Evolutionary conservation across 1,140 invertebrate species (phyloP).

Genomic region (Choristoneura fumiferana): DNA sequence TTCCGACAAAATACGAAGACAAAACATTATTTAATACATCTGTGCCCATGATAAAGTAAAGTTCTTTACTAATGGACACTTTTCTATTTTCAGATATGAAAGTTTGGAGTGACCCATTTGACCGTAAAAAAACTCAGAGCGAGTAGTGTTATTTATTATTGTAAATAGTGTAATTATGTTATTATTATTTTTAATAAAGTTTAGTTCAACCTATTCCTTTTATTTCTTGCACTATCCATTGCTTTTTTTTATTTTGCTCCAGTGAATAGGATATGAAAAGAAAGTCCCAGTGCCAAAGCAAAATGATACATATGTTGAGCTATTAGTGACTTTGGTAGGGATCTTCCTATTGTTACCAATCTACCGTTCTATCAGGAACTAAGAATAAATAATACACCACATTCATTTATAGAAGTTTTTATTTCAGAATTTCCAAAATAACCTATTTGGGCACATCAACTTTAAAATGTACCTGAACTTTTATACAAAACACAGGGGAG

Average conservation of each 20-base stretch:
- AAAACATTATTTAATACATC: too few species aligned
- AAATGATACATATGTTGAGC: slow-evolving; percentile 8
- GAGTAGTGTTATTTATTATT: slow-evolving; percentile 27
- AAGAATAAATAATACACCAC: slow-evolving; percentile 33
- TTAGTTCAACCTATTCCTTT: slow-evolving; percentile 22
- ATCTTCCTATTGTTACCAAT: too few species aligned
- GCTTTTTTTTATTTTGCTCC: slow-evolving; percentile 11
- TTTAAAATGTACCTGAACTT: slow-evolving; percentile 30
- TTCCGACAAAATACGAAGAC: too few species aligned
- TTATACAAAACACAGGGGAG: slow-evolving; percentile 53
- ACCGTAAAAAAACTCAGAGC: slow-evolving; percentile 72
- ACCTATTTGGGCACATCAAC: slow-evolving; percentile 36
- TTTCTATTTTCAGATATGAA: slow-evolving; percentile 84
- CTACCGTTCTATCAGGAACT: too few species aligned
- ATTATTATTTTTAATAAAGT: slow-evolving; percentile 23
- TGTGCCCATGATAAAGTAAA: too few species aligned
- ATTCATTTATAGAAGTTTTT: slow-evolving; percentile 54
- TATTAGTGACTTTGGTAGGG: too few species aligned
- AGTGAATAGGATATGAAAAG: not conserved
- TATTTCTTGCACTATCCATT: too few species aligned
- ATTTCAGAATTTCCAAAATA: slow-evolving; percentile 63
- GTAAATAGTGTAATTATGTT: slow-evolving; percentile 25
- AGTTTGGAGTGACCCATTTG: slow-evolving; percentile 85
- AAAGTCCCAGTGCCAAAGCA: too few species aligned
- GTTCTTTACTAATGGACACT: too few species aligned